phyloP scores from a whole-genome alignment of 2,113 vertebrate species.

The Chiloscyllium plagiosum region DNA sequence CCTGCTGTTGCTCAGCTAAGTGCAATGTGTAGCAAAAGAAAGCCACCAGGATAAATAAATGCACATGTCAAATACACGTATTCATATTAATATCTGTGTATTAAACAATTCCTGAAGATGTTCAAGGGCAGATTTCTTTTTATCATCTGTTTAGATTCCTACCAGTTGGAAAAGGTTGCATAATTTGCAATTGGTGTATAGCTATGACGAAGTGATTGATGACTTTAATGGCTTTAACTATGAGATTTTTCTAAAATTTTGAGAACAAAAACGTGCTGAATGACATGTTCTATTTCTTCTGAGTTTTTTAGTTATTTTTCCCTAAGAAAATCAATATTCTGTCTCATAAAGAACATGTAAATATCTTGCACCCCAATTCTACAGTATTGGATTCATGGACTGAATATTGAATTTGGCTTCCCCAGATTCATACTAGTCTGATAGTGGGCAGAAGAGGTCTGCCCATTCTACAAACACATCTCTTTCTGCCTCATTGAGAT shows the following conservation, averaged over 20 bases:
- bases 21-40: neutral
- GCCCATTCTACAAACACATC: neutral
- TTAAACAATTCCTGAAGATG: neutral
- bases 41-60: neutral
- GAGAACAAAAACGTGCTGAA: neutral
- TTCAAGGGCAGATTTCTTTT: neutral
- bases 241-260: neutral
- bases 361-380: neutral
- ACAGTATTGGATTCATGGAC: neutral
- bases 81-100: neutral
- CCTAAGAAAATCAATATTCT: neutral
- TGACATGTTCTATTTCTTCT: neutral
- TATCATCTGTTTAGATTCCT: neutral
- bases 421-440: neutral
- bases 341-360: neutral
- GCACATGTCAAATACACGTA: neutral
- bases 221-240: neutral
- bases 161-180: neutral
- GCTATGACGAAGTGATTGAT: neutral
- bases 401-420: neutral
- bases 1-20: neutral
- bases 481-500: neutral
- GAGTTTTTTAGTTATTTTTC: neutral
- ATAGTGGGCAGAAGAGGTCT: neutral
- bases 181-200: neutral